These are phyloP conservation scores for Zosterops hypoxanthus DNA, from an alignment of 2,113 vertebrate genomes.

Conservation along the genomic window DNA sequence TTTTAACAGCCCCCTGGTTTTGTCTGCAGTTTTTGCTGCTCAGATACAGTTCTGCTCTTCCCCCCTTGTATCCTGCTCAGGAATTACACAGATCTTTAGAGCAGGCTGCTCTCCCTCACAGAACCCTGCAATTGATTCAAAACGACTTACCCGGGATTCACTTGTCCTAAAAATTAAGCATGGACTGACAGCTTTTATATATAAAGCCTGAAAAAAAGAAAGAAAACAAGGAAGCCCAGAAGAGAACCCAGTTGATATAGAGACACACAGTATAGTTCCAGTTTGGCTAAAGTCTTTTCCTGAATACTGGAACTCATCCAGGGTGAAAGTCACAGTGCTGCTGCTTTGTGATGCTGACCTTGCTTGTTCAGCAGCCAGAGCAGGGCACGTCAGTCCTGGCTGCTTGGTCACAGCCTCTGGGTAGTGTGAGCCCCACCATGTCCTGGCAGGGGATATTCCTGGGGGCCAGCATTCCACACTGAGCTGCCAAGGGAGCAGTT, in stretches of 20 bases:
- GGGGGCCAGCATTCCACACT: neutral
- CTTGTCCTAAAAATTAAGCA: neutral
- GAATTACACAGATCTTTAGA: neutral
- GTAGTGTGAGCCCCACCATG: neutral
- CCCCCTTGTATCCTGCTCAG: neutral
- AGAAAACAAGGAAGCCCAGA: neutral
- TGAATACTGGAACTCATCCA: neutral
- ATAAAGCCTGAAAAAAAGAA: neutral
- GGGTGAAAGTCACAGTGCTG: neutral
- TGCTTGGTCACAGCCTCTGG: neutral
- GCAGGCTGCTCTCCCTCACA: neutral
- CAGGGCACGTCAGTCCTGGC: neutral
- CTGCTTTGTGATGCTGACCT: neutral
- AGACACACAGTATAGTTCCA: neutral
- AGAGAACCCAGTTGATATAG: neutral
- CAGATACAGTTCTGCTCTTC: neutral
- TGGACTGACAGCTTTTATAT: neutral
- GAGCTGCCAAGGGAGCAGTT: neutral
- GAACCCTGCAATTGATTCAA: neutral
- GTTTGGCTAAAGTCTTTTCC: neutral
- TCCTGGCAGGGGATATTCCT: neutral
- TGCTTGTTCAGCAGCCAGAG: rapidly evolving
- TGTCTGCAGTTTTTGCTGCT: neutral
- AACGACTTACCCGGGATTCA: rapidly evolving
- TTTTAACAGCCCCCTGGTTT: slow-evolving; percentile 30